Base-by-base conservation (phyloP, 2,888 invertebrate genomes). In the Altica lythri region DNA sequence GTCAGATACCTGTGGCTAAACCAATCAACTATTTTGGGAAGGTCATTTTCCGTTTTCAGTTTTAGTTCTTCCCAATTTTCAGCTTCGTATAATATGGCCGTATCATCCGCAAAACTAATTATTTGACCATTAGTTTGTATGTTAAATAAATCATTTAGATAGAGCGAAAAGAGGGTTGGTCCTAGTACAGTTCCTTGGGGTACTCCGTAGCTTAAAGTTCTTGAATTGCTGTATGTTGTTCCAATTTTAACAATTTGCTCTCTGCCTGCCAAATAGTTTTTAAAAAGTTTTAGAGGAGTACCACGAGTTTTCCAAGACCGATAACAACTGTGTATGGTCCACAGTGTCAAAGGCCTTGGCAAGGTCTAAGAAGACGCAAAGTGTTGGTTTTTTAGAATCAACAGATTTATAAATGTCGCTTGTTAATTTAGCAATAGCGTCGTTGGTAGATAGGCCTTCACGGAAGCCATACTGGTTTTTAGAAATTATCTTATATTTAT, bases 71-170 rank as follows among this genome's bases (percentile, higher is more conserved):
- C 29, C 38, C 37, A 48, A 27, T 37, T 37, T 18, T 47, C 19
- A 16, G 13, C 47, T 19, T n/a, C 18, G 25, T 37, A 37, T n/a
- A 47, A 13, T 12, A 47, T 37, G 22, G 46, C 46, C 2, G 19
- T 35, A 12, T 46, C 46, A 46, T 46, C 35, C 6, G 34, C 46
- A 19, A 46, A 47, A 16, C 47, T 37, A 27, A 37, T 12, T 9
- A 47, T 25, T 8, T 19, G 9, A 27, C 35, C 37, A 16, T 13
- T n/a, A 12, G 12, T 10, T 13, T 19, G 4, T 2, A 37, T n/a
- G 9, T 4, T 37, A 12, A 47, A 19, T n/a, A 37, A 10, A 16
- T 32, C 34, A 10, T 46, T 46, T 1, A 46, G 32, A 13, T 46
- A 46, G 6, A 45, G 3, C 2, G 16, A 16, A 12, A 45, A 46